Conservation (phyloP, 2,113 vertebrate species). For the Ophthalmolycus amberensis region DNA sequence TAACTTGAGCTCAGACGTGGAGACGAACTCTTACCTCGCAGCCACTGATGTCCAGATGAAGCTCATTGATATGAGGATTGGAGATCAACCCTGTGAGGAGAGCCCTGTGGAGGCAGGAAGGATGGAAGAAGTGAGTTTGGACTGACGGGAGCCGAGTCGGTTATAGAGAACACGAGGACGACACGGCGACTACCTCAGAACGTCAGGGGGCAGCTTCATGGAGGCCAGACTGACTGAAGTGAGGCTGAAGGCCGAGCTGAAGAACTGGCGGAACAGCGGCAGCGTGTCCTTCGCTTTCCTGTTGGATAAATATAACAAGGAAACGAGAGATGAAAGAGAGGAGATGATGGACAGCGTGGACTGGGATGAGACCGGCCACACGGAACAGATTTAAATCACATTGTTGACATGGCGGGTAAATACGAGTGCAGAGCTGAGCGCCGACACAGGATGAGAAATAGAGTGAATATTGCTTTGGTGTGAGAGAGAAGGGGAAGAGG, state of each 20-base stretch:
- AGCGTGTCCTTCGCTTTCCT: constrained; percentile 88
- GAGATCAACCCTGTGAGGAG: constrained; percentile 85
- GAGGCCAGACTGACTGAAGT: constrained; percentile 86
- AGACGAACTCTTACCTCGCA: constrained; percentile 84
- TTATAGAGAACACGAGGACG: neutral
- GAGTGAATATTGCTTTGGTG: constrained; percentile 47
- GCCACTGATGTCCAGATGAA: constrained; percentile 88
- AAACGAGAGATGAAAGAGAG: constrained; percentile 12
- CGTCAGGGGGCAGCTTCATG: constrained; percentile 87
- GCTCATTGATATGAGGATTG: constrained; percentile 88
- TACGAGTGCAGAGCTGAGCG: constrained; percentile 18
- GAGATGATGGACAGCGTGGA: neutral
- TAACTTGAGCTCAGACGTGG: neutral
- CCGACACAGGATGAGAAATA: constrained; percentile 37
- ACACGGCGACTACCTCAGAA: constrained; percentile 83
- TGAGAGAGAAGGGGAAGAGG: constrained; percentile 24
- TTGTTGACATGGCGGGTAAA: constrained; percentile 54
- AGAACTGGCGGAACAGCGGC: constrained; percentile 89
- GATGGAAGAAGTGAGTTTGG: constrained; percentile 6
- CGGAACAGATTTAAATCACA: constrained; percentile 27
- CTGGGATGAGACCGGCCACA: constrained; percentile 24
- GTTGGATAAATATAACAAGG: constrained; percentile 1
- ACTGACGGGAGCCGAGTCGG: constrained; percentile 35
- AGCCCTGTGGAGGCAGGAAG: constrained; percentile 72
- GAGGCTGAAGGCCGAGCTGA: constrained; percentile 88